These are phyloP conservation scores for Herpailurus yagouaroundi DNA, from an alignment of 2,113 vertebrate species.

Conservation along the genomic window DNA sequence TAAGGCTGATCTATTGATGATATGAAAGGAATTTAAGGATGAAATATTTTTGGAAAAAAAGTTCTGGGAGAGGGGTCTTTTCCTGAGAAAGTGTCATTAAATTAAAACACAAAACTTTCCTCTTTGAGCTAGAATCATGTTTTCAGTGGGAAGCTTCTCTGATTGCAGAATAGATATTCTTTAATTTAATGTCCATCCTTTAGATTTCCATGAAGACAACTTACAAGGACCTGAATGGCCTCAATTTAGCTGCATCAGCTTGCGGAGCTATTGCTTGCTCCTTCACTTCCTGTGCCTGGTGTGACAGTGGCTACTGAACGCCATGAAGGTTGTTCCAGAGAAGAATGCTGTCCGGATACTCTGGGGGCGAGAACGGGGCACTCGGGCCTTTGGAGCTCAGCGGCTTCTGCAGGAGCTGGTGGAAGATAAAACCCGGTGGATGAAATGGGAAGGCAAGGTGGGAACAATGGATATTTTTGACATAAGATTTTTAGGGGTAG, in stretches of 20 bases:
- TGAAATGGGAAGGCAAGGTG: slow-evolving; percentile 99
- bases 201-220: slow-evolving; percentile 87
- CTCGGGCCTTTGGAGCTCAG: slow-evolving; percentile 92
- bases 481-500: neutral
- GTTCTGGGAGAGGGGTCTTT: neutral
- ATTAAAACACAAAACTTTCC: neutral
- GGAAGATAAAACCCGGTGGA: slow-evolving; percentile 98
- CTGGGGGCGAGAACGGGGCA: slow-evolving; percentile 94
- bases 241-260: slow-evolving; percentile 82
- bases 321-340: slow-evolving; percentile 94
- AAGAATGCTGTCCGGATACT: slow-evolving; percentile 98
- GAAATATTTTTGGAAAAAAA: slow-evolving; percentile 53
- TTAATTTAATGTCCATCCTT: slow-evolving; percentile 57
- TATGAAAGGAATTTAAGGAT: slow-evolving; percentile 8
- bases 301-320: slow-evolving; percentile 79
- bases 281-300: slow-evolving; percentile 69
- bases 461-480: slow-evolving; percentile 54
- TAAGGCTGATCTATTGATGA: neutral
- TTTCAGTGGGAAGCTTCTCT: slow-evolving; percentile 50
- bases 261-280: slow-evolving; percentile 82
- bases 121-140: slow-evolving; percentile 11
- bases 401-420: slow-evolving; percentile 97
- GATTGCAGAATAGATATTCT: slow-evolving; percentile 55
- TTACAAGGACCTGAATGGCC: slow-evolving; percentile 85
- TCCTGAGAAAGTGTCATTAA: slow-evolving; percentile 43